Evolutionary conservation across 2,113 vertebrate genomes (phyloP).

Genomic region (Noctilio leporinus): DNA sequence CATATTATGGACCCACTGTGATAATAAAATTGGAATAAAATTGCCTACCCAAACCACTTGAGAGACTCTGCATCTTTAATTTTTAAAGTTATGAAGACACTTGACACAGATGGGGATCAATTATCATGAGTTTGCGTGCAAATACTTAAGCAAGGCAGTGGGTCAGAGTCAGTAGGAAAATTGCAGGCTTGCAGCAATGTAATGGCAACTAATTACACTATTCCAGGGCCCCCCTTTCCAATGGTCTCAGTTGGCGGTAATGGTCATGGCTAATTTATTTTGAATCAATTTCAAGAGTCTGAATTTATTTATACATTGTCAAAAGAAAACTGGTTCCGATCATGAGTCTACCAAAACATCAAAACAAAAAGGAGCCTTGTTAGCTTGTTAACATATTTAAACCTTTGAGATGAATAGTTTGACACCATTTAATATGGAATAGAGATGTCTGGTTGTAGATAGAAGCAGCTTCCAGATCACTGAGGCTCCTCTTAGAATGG

Average conservation of each 20-base stretch:
- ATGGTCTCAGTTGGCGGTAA: slow-evolving; percentile 75
- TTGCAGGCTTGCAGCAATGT: slow-evolving; percentile 78
- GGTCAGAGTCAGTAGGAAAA: slow-evolving; percentile 77
- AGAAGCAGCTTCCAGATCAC: neutral
- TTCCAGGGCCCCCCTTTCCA: slow-evolving; percentile 73
- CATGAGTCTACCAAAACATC: slow-evolving; percentile 82
- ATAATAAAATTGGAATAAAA: slow-evolving; percentile 94
- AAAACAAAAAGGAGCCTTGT: slow-evolving; percentile 79
- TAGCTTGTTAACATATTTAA: slow-evolving; percentile 63
- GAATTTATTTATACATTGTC: slow-evolving; percentile 85
- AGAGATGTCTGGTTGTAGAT: neutral
- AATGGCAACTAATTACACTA: slow-evolving; percentile 81
- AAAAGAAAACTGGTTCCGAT: slow-evolving; percentile 82
- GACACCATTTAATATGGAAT: slow-evolving; percentile 32
- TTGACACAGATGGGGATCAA: slow-evolving; percentile 90
- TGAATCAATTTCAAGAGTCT: slow-evolving; percentile 80
- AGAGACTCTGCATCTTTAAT: slow-evolving; percentile 88
- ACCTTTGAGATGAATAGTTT: slow-evolving; percentile 65
- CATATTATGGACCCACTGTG: slow-evolving; percentile 89
- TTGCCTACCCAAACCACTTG: slow-evolving; percentile 80
- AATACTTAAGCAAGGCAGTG: slow-evolving; percentile 83
- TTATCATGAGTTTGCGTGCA: slow-evolving; percentile 89
- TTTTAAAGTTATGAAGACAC: slow-evolving; percentile 91
- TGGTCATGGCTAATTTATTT: slow-evolving; percentile 83
- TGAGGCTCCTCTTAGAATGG: neutral